Conservation (phyloP, 53 echinoderm and acorn worm species). For the Mesocentrotus franciscanus region DNA sequence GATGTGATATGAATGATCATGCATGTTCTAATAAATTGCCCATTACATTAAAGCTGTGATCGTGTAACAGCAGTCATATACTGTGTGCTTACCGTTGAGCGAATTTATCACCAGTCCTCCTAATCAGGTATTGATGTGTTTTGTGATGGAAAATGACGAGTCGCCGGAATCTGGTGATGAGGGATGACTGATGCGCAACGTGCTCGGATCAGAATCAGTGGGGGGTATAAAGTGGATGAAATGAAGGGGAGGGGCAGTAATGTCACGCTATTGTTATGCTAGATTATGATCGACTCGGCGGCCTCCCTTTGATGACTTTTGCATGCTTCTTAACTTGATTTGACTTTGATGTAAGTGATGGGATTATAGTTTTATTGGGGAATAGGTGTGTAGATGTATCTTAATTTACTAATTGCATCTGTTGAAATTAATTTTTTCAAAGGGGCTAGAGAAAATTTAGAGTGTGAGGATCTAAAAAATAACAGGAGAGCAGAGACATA, state of each 20-base stretch:
- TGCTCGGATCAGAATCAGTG: neutral
- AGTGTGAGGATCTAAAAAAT: neutral
- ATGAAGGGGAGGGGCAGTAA: neutral
- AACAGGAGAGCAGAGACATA: neutral
- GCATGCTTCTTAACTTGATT: neutral
- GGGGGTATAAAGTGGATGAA: neutral
- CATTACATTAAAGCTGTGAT: neutral
- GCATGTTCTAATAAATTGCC: neutral
- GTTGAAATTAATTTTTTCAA: neutral
- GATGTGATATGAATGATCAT: neutral
- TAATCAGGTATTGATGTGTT: neutral
- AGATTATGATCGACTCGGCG: neutral
- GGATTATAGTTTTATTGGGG: too few relatives aligned
- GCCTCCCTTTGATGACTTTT: neutral
- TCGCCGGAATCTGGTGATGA: neutral
- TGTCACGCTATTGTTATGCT: neutral
- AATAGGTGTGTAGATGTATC: neutral
- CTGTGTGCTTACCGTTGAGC: neutral
- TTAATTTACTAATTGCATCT: neutral
- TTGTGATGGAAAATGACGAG: neutral
- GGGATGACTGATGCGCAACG: neutral
- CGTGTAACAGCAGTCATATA: neutral
- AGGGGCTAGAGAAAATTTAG: too few relatives aligned
- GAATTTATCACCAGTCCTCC: neutral
- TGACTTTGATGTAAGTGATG: too few relatives aligned